Conservation (phyloP, 1,140 invertebrate genomes). For the Mactra quadrangularis region DNA sequence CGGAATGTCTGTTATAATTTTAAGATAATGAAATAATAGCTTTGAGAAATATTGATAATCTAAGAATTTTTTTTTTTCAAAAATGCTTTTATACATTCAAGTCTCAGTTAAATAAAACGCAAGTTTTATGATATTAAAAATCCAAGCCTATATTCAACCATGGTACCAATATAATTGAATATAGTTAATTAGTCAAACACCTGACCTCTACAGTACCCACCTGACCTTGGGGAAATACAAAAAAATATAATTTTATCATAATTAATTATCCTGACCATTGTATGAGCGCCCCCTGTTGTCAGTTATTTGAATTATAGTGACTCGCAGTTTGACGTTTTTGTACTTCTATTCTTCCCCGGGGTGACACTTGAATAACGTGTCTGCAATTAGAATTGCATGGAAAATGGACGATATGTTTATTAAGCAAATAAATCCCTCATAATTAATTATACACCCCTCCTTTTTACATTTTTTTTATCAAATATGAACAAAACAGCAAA, state of each 20-base stretch:
- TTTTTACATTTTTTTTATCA: conserved; percentile 34
- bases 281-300: not conserved
- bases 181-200: too few relatives aligned
- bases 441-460: conserved; percentile 46
- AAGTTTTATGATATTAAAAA: too few relatives aligned
- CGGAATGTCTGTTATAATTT: too few relatives aligned
- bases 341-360: not conserved
- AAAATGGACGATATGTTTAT: conserved; percentile 27
- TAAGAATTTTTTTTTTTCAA: too few relatives aligned
- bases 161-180: too few relatives aligned
- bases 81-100: too few relatives aligned
- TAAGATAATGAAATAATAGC: too few relatives aligned
- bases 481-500: conserved; percentile 37
- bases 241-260: conserved; percentile 13
- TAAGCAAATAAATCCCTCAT: conserved; percentile 30
- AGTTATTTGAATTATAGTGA: conserved; percentile 9
- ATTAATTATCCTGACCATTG: conserved; percentile 9
- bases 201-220: not conserved
- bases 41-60: too few relatives aligned
- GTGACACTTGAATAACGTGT: conserved; percentile 9
- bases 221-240: too few relatives aligned
- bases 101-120: too few relatives aligned
- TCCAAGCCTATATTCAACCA: too few relatives aligned
- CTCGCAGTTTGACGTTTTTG: conserved; percentile 12
- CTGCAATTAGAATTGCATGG: conserved; percentile 46